Percentiles rank a stretch among this genome's conserved stretches.
These are phyloP conservation scores for Noctua pronuba DNA, from an alignment of 2,888 invertebrate genomes.

Conservation along the genomic window DNA sequence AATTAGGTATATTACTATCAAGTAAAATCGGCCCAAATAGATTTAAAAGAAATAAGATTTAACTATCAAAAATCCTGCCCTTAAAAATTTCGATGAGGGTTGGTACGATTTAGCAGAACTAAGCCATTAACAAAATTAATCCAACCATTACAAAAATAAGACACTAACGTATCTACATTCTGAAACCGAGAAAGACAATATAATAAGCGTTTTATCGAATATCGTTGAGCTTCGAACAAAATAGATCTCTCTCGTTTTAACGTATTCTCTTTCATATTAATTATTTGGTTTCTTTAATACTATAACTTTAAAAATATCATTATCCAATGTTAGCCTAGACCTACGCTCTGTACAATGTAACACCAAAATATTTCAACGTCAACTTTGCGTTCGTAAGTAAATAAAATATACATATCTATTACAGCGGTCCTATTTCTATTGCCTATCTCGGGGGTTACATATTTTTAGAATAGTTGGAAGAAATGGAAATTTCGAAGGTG, in stretches of 20 bases:
- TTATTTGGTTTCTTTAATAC: conserved; percentile 65
- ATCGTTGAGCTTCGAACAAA: conserved; percentile 26
- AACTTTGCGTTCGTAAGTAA: conserved; percentile 31
- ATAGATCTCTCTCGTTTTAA: conserved; percentile 35
- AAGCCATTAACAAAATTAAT: conserved; percentile 10
- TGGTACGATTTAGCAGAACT: neutral
- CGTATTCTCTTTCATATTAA: conserved; percentile 37
- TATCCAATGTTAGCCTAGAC: conserved; percentile 52
- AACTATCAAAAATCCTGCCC: neutral
- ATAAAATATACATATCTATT: conserved; percentile 27
- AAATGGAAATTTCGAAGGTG: conserved; percentile 34
- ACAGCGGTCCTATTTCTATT: conserved; percentile 33
- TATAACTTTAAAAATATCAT: conserved; percentile 53
- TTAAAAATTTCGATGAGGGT: neutral
- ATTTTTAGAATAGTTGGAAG: neutral
- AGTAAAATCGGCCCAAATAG: neutral
- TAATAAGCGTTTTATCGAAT: conserved; percentile 32
- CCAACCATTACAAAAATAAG: neutral
- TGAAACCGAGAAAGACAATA: conserved; percentile 42
- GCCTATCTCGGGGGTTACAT: conserved; percentile 44
- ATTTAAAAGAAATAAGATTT: neutral
- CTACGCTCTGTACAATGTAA: conserved; percentile 51
- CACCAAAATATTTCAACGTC: conserved; percentile 31
- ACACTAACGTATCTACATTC: conserved; percentile 14
- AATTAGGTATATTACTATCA: neutral